Evolutionary conservation across 2,797 vertebrate genomes (phyloP), one percentile per base, ranked within the genome.

Genomic region (Numenius phaeopus): DNA sequence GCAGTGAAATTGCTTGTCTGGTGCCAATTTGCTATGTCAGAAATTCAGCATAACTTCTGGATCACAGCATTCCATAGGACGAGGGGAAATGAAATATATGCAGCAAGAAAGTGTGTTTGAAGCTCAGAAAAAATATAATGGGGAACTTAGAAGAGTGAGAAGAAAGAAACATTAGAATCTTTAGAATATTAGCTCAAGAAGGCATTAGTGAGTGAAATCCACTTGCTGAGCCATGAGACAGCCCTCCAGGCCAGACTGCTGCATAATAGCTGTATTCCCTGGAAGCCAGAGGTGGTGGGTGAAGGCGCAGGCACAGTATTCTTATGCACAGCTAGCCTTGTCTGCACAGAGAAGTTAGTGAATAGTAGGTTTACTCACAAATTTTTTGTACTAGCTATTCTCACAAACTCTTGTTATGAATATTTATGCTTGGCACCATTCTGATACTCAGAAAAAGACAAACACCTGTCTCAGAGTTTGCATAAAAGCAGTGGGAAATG

Each of bases 11-110:
- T 32, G n/a, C 34, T 66, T 67, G 59, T 42, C 86, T 95, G 93
- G 67, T 93, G 80, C 91, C 78, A 87, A 50, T 70, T 91, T 83
- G 34, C 89, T 87, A 18, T 66, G 24, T 93, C 82, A 83, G 79
- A 94, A 97, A 94, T 87, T 73, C 61, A 84, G 71, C 65, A 27
- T 84, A 64, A 92, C 3, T 70, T 71, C 87, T 93, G 69, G 18
- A 80, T 86, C 54, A 39, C 42, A 65, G 44, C 26, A 8, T 83
- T 77, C 34, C 11, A 2, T 69, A 83, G 50, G 29, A 42, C 1
- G 10, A 70, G 52, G 37, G 85, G 46, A 87, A 66, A 57, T 64
- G 4, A 82, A 83, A 52, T 87, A 47, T 4, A 23, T 73, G 29
- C 29, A 61, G 22, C 61, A 62, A 30, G 46, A 92, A 61, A 0